Evolutionary conservation across 2,113 vertebrate species (phyloP), one percentile per base, ranked within the genome.

Genomic region (Pygoscelis adeliae): DNA sequence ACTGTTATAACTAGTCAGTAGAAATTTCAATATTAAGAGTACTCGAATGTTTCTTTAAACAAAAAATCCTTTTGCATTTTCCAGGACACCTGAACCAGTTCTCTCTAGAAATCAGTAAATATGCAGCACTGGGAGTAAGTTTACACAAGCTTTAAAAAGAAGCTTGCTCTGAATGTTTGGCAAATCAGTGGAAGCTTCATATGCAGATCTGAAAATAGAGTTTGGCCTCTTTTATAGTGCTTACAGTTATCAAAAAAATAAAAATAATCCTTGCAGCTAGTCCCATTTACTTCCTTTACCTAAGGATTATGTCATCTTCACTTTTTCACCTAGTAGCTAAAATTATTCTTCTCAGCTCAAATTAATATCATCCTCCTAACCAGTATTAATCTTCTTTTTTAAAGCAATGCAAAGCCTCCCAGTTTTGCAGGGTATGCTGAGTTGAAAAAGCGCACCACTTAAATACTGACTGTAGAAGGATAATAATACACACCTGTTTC

Each of bases 301-400:
- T 47, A 84, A 85, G 52, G 56, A 87, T 91, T 91, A 89, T 40
- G 36, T 61, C 90, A 87, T 81, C 77, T 44, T 91, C 40, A 78
- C 77, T 96, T 96, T 55, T 95, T 89, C 84, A 96, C 89, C 93
- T 87, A 81, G 73, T 38, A 91, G 87, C 87, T 96, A 95, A 95
- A 96, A 95, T 95, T 94, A 94, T 84, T 95, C 77, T 96, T 89
- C 89, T 84, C 89, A 87, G 87, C 77, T 89, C 81, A 95, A 92
- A 93, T 91, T 89, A 89, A 67, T 89, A 91, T 92, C 87, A 74
- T 84, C 70, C 44, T 91, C 81, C 81, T 76, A 91, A 89, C 47
- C 81, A 95, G 73, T 50, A 79, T 67, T 91, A 93, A 95, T 94
- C 83, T 56, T 92, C 88, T 93, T 92, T 89, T 90, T 94, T 82